These are phyloP conservation scores for Ctenosaura bakeri DNA, from an alignment of 2,797 vertebrate genomes.

Conservation along the genomic window DNA sequence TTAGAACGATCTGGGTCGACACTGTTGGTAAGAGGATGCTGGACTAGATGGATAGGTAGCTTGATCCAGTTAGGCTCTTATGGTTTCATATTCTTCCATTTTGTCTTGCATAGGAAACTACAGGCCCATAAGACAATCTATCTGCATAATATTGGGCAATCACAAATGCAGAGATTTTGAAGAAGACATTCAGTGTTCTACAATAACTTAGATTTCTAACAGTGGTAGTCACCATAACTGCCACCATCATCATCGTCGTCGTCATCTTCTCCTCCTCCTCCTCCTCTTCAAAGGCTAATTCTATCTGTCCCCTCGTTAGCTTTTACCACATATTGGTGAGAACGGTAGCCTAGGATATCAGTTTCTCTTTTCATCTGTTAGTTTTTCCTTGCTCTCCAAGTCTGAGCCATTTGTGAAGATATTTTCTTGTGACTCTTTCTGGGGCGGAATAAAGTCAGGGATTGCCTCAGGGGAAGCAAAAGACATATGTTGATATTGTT, in stretches of 20 bases:
- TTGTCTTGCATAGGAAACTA: not conserved
- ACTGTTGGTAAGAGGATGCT: too few species aligned
- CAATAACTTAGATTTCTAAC: not conserved
- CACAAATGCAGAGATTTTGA: accelerated
- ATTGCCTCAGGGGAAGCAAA: constrained; percentile 68
- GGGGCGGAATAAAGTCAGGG: constrained; percentile 67
- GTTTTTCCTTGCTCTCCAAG: constrained; percentile 35
- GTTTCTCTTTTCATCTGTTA: constrained; percentile 70
- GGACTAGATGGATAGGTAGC: too few species aligned
- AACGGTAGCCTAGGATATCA: constrained; percentile 44
- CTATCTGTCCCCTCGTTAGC: constrained; percentile 46
- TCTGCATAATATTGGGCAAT: not conserved
- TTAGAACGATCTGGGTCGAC: too few species aligned
- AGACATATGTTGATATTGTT: constrained; percentile 68
- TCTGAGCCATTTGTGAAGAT: constrained; percentile 61
- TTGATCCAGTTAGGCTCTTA: not conserved
- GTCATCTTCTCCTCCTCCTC: too few species aligned
- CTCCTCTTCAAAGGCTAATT: constrained; percentile 52
- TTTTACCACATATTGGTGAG: constrained; percentile 35
- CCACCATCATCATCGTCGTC: too few species aligned
- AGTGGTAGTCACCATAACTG: too few species aligned
- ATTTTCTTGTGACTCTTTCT: constrained; percentile 56
- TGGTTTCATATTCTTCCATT: not conserved
- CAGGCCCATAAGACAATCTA: not conserved
- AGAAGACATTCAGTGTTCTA: constrained; percentile 25